Conservation (phyloP, 2,113 vertebrate species). For the Orcinus orca region DNA sequence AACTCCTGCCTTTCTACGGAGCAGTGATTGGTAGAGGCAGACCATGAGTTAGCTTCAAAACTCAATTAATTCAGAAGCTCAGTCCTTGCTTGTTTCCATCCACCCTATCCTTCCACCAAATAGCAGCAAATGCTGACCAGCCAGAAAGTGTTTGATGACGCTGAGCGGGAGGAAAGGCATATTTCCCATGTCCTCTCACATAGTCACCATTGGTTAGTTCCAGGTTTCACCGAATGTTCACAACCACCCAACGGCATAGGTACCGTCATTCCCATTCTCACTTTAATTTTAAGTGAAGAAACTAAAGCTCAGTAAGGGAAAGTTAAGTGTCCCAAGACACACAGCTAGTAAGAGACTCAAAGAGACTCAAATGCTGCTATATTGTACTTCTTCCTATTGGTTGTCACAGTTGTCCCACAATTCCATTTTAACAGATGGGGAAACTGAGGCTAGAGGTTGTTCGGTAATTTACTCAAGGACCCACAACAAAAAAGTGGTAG, state of each 20-base stretch:
- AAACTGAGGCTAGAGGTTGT: background rate
- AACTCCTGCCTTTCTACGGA: background rate
- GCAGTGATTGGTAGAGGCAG: background rate
- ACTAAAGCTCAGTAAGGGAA: background rate
- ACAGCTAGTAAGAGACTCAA: background rate
- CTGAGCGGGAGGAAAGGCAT: background rate
- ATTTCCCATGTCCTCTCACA: background rate
- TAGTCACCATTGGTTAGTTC: background rate
- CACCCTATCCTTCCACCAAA: background rate
- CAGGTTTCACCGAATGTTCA: background rate
- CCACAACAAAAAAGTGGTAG: background rate
- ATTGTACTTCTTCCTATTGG: background rate
- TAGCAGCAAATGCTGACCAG: background rate
- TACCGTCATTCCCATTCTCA: background rate
- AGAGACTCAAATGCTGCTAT: background rate
- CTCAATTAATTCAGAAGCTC: background rate
- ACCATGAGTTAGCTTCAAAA: background rate
- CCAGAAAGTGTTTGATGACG: background rate
- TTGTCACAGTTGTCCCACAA: background rate
- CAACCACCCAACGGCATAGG: background rate
- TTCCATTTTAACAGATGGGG: background rate
- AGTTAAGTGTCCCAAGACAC: background rate
- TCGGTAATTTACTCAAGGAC: background rate
- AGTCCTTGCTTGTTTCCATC: background rate
- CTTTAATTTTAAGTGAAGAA: background rate